Evolutionary conservation across 2,888 invertebrate genomes (phyloP).

Genomic region (Leptinotarsa haldemani): DNA sequence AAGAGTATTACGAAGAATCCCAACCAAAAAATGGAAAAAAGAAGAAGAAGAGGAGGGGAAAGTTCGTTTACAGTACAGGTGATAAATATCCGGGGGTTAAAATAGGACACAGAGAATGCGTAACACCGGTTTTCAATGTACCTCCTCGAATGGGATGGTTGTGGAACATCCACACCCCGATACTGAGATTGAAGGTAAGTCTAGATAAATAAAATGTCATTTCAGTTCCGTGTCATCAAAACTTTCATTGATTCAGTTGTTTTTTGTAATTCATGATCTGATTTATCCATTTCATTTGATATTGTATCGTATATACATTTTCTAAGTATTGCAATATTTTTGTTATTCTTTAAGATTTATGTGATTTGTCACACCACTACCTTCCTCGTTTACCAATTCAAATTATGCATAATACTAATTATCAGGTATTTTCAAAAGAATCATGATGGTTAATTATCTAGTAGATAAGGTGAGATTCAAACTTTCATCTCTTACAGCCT

Average conservation of each 20-base stretch:
- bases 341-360: too few species aligned
- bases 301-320: too few species aligned
- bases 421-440: too few species aligned
- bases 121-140: conserved; percentile 68
- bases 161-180: conserved; percentile 68
- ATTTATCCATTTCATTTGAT: too few species aligned
- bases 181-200: conserved; percentile 53
- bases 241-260: too few species aligned
- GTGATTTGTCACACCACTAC: too few species aligned
- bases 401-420: too few species aligned
- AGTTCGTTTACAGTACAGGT: conserved; percentile 53
- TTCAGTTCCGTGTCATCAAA: too few species aligned
- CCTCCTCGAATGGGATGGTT: conserved; percentile 78
- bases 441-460: too few species aligned
- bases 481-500: conserved; percentile 50
- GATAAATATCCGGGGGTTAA: conserved; percentile 68
- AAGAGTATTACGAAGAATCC: background rate
- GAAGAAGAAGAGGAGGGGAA: conserved; percentile 43
- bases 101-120: conserved; percentile 71
- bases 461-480: background rate
- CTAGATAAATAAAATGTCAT: background rate
- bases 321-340: too few species aligned
- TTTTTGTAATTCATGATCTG: too few species aligned
- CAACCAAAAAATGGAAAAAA: conserved; percentile 14
- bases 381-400: too few species aligned